Percentiles rank a stretch among this genome's conserved stretches.
These are phyloP conservation scores for Lethenteron camtschaticum DNA, from an alignment of 2,113 vertebrate species.

Conservation along the genomic window DNA sequence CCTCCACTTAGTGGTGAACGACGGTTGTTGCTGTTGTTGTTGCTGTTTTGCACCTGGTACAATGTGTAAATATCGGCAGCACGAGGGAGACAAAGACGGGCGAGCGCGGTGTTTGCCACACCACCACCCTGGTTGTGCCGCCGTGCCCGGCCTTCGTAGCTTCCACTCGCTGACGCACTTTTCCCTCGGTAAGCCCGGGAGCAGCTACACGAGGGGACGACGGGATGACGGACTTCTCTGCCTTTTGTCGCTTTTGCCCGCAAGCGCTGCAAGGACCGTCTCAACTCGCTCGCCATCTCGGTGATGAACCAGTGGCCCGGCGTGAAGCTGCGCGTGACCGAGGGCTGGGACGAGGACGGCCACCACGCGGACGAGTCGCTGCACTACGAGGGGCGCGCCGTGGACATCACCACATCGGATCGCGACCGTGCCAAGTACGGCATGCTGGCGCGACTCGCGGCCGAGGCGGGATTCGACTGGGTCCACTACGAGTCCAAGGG, in stretches of 20 bases:
- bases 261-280: slow-evolving; percentile 7
- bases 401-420: slow-evolving; percentile 1
- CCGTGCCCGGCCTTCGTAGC: too few relatives aligned
- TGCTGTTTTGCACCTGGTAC: too few relatives aligned
- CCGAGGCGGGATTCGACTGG: not conserved
- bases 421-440: slow-evolving; percentile 1
- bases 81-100: too few relatives aligned
- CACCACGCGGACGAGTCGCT: slow-evolving; percentile 1
- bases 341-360: slow-evolving; percentile 4
- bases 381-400: slow-evolving; percentile 3
- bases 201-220: too few relatives aligned
- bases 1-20: too few relatives aligned
- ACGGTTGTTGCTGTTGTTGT: too few relatives aligned
- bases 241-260: not conserved
- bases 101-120: too few relatives aligned
- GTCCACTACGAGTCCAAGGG: slow-evolving; percentile 2
- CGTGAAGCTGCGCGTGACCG: slow-evolving; percentile 6
- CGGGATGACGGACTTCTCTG: too few relatives aligned
- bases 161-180: too few relatives aligned
- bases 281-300: slow-evolving; percentile 3
- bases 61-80: too few relatives aligned
- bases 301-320: slow-evolving; percentile 5
- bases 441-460: slow-evolving; percentile 1
- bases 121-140: too few relatives aligned
- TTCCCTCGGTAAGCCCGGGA: too few relatives aligned